Conservation (phyloP, 23 tunicate genomes). For the Trididemnum miniatum region DNA sequence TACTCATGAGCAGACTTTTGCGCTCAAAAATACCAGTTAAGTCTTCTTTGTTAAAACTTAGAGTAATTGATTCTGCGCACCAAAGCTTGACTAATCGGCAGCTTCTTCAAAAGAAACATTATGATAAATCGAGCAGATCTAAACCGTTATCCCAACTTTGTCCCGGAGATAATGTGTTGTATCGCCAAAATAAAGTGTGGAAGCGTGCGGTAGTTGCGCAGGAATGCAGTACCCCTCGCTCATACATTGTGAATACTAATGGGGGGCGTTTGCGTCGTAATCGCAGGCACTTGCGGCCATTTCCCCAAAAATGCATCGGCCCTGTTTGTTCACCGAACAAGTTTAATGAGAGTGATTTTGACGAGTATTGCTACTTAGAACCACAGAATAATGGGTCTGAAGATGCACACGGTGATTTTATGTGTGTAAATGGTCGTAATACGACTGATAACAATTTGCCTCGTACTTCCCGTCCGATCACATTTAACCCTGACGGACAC, state of each 20-base stretch:
- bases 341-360: too few relatives aligned
- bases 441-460: too few relatives aligned
- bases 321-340: too few relatives aligned
- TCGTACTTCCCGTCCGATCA: too few relatives aligned
- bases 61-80: background rate
- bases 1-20: background rate
- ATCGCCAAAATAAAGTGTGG: too few relatives aligned
- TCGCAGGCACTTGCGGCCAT: background rate
- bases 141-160: background rate
- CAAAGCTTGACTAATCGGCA: background rate
- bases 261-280: background rate
- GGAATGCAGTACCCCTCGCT: background rate
- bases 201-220: background rate
- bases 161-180: background rate
- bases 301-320: too few relatives aligned
- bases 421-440: too few relatives aligned
- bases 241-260: background rate
- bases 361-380: too few relatives aligned
- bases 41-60: background rate
- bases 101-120: background rate
- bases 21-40: background rate
- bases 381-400: too few relatives aligned
- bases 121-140: background rate
- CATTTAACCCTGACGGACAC: too few relatives aligned
- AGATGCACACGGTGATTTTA: too few relatives aligned